Evolutionary conservation across 1,140 invertebrate genomes (phyloP).

Genomic region (Procambarus virginalis): DNA sequence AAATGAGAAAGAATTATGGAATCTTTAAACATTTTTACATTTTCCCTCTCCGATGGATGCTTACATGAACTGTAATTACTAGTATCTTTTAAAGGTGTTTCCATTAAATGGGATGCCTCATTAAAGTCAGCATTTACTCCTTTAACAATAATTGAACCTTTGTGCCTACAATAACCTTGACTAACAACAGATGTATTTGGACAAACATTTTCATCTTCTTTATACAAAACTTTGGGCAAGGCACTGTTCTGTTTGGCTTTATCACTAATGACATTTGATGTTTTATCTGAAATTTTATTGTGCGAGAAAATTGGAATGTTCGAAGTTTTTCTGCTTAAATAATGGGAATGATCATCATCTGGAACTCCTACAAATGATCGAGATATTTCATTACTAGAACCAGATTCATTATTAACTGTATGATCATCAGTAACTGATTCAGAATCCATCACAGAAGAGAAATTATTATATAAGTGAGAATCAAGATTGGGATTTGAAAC

Average conservation of each 20-base stretch:
- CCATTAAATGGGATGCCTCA: not conserved
- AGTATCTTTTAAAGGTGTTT: conserved; percentile 2
- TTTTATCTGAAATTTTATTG: conserved; percentile 1
- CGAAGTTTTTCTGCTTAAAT: conserved; percentile 4
- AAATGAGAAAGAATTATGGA: conserved; percentile 43
- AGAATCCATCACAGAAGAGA: not conserved
- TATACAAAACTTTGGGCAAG: conserved; percentile 25
- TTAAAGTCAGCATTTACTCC: conserved; percentile 4
- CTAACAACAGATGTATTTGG: conserved; percentile 13
- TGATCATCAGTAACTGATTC: not conserved
- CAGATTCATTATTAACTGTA: not conserved
- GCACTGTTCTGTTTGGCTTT: conserved; percentile 7
- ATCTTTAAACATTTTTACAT: conserved; percentile 33
- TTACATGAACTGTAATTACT: not conserved
- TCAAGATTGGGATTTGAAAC: not conserved
- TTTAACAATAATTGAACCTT: conserved; percentile 48
- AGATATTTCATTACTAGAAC: not conserved
- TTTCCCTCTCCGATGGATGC: conserved; percentile 18
- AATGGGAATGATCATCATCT: not conserved
- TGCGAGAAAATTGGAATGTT: conserved; percentile 30
- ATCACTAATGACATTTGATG: conserved; percentile 11
- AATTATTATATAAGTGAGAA: not conserved
- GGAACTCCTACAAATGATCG: not conserved
- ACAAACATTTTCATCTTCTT: conserved; percentile 31
- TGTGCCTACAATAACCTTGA: conserved; percentile 34